Conservation (phyloP, 2,888 invertebrate species). For the Itoplectis maculator region DNA sequence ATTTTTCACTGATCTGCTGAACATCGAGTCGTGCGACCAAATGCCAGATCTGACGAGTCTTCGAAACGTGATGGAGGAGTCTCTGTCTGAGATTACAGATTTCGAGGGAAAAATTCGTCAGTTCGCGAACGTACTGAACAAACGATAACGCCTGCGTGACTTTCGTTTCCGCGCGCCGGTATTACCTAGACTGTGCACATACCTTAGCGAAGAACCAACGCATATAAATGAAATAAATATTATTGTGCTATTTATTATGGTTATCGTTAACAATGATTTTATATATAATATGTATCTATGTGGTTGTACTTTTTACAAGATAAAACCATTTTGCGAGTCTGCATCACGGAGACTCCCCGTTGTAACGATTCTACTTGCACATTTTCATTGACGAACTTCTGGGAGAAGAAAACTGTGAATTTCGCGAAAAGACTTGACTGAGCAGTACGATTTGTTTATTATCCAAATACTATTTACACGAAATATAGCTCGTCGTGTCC, state of each 20-base stretch:
- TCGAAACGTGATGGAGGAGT: slow-evolving; percentile 82
- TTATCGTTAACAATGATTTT: slow-evolving; percentile 70
- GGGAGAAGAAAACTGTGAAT: slow-evolving; percentile 29
- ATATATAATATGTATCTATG: slow-evolving; percentile 49
- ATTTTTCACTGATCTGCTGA: slow-evolving; percentile 92
- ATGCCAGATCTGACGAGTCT: slow-evolving; percentile 90
- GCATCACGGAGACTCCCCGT: slow-evolving; percentile 73
- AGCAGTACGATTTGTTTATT: slow-evolving; percentile 55
- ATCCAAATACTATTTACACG: slow-evolving; percentile 47
- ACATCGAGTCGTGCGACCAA: slow-evolving; percentile 91
- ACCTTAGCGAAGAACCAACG: slow-evolving; percentile 76
- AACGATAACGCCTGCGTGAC: slow-evolving; percentile 82
- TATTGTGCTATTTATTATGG: slow-evolving; percentile 81
- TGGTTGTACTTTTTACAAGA: slow-evolving; percentile 56
- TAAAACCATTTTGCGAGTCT: slow-evolving; percentile 72
- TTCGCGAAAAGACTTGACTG: not conserved
- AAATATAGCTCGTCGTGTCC: slow-evolving; percentile 44
- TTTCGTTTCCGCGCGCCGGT: slow-evolving; percentile 60
- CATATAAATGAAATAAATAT: slow-evolving; percentile 76
- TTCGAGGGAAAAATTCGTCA: slow-evolving; percentile 77
- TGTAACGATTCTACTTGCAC: slow-evolving; percentile 53
- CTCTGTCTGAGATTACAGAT: slow-evolving; percentile 78
- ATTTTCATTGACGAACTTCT: slow-evolving; percentile 21
- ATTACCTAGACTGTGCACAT: slow-evolving; percentile 74
- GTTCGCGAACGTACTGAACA: slow-evolving; percentile 82